Evolutionary conservation across 2,797 vertebrate species (phyloP).

Genomic region (Hafferia zeledoni): DNA sequence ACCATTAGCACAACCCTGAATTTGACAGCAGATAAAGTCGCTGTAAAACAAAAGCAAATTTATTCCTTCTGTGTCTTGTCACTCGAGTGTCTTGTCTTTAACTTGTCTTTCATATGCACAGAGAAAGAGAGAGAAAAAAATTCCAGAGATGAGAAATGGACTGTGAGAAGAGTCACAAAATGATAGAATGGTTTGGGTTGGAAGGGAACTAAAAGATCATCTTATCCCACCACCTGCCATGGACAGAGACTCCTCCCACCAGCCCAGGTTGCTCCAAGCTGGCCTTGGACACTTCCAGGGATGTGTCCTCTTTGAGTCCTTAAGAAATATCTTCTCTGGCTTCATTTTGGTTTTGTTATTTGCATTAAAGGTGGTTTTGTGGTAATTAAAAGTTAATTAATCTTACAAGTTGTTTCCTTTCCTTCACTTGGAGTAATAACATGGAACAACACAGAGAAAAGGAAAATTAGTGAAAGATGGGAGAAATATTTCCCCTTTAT

Average conservation of each 20-base stretch:
- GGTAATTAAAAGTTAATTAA: not conserved
- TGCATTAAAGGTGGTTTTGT: not conserved
- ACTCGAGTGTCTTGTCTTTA: not conserved
- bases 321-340: conserved; percentile 9
- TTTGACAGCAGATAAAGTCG: conserved; percentile 20
- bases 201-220: not conserved
- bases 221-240: not conserved
- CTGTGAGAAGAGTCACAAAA: not conserved
- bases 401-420: conserved; percentile 30
- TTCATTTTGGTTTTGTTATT: conserved; percentile 40
- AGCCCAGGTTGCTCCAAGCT: not conserved
- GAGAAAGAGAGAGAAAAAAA: not conserved
- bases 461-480: conserved; percentile 5
- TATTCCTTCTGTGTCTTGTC: not conserved
- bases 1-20: conserved; percentile 40
- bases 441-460: conserved; percentile 17
- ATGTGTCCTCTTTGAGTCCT: not conserved
- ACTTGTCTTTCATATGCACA: not conserved
- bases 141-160: not conserved
- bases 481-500: conserved; percentile 30
- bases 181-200: not conserved
- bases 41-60: conserved; percentile 22
- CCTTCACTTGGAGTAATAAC: conserved; percentile 2
- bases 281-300: not conserved
- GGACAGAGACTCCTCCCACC: not conserved